phyloP scores from a whole-genome alignment of 2,888 invertebrate species.

The Pollenia griseotomentosa region DNA sequence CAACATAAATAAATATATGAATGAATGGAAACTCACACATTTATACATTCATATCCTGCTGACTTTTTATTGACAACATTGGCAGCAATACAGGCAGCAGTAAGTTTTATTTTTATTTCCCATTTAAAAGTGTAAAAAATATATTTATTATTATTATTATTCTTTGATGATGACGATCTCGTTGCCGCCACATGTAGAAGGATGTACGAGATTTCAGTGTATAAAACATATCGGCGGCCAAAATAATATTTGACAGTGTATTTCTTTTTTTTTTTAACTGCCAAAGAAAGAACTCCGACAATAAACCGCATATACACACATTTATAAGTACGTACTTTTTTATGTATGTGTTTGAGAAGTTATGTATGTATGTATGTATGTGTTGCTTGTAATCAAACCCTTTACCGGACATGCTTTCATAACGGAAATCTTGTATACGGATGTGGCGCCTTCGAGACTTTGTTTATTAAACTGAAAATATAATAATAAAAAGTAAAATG shows the following conservation, averaged over 20 bases:
- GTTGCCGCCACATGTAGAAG: background rate
- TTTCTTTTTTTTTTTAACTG: background rate
- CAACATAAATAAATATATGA: constrained; percentile 66
- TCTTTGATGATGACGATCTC: constrained; percentile 19
- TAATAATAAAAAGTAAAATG: background rate
- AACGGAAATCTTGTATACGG: constrained; percentile 70
- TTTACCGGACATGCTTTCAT: constrained; percentile 70
- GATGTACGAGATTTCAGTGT: constrained; percentile 2
- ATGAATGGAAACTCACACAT: constrained; percentile 51
- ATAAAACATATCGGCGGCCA: constrained; percentile 30
- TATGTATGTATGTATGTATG: constrained; percentile 13
- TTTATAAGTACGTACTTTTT: background rate
- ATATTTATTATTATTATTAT: constrained; percentile 33
- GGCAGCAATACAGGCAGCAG: background rate
- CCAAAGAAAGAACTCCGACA: constrained; percentile 13
- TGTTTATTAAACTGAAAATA: constrained; percentile 61
- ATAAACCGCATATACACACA: background rate
- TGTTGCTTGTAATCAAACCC: constrained; percentile 49
- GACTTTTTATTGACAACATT: constrained; percentile 47
- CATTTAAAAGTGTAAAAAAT: constrained; percentile 41
- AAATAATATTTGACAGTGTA: constrained; percentile 40
- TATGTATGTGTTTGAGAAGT: background rate
- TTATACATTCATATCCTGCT: constrained; percentile 67
- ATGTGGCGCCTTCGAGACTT: constrained; percentile 73
- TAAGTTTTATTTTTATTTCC: constrained; percentile 25